Conservation (phyloP, 2,797 vertebrate genomes). For the Vipera ursinii region DNA sequence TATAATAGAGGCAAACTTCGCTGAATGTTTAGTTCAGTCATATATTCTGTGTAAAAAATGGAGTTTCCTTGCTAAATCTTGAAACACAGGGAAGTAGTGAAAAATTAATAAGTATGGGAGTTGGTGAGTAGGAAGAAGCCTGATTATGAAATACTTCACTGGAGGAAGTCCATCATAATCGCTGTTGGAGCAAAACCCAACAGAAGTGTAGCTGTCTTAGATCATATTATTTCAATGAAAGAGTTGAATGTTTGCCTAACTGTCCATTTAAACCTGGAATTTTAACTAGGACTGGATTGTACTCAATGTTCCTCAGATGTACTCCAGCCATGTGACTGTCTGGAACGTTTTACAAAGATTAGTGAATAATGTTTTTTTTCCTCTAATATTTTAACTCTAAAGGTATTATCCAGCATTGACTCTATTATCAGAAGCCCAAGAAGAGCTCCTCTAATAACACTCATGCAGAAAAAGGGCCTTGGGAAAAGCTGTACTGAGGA, state of each 20-base stretch:
- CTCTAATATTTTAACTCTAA: slow-evolving; percentile 27
- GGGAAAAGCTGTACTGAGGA: slow-evolving; percentile 30
- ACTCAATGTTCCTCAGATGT: not conserved
- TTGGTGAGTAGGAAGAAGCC: not conserved
- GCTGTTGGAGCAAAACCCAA: not conserved
- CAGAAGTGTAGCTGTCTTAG: not conserved
- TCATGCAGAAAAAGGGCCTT: slow-evolving; percentile 64
- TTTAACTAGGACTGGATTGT: not conserved
- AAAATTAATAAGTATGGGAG: not conserved
- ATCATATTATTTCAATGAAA: not conserved
- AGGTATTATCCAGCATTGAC: slow-evolving; percentile 79
- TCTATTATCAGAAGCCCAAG: slow-evolving; percentile 70
- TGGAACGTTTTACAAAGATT: not conserved
- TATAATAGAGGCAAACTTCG: not conserved
- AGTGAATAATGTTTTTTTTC: not conserved
- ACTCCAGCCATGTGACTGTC: not conserved
- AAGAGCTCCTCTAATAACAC: slow-evolving; percentile 69
- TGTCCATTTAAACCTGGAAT: not conserved
- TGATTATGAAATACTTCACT: not conserved
- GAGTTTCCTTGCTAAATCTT: not conserved
- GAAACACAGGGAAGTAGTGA: not conserved
- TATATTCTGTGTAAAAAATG: not conserved
- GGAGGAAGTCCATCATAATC: not conserved
- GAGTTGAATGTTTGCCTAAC: not conserved
- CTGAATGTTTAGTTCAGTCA: not conserved